Evolutionary conservation across 2,888 invertebrate genomes (phyloP), one percentile per base, ranked within the genome.

Genomic region (Hybos culiciformis): DNA sequence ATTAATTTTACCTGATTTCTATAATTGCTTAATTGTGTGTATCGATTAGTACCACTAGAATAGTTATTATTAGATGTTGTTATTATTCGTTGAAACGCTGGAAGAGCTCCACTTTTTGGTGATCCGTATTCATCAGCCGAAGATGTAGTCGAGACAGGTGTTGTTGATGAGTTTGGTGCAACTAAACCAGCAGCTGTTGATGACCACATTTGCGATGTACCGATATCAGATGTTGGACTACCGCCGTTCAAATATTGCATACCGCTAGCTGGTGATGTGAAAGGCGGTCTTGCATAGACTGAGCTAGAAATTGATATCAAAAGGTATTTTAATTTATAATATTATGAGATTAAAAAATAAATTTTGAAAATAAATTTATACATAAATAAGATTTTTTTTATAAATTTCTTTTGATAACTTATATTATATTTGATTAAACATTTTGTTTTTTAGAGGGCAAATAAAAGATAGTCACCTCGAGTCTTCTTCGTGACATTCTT

Each of bases 21-120:
- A 50, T 63, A 66, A 54, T 57, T 63, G 45, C 54, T 45, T 47
- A 64, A 48, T 23, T 62, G 51, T 51, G 60, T 58, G 47, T 62
- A 66, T 46, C 56, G 58, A 45, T 53, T 55, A 53, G 39, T n/a
- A 15, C 46, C 23, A 21, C 14, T 19, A 21, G 29, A n/a, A 9
- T 44, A 29, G n/a, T 14, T n/a, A 36, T 21, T 14, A 21, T 14
- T 21, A 21, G 14, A 8, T 20, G 19, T 46, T 3, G 57, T 48
- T 12, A 58, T 54, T 43, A 66, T 56, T 37, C 62, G 54, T 48
- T 65, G 62, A 45, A 67, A 67, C 47, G 54, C 63, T 8, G 67
- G 67, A 46, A 67, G 46, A 7, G 59, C 53, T 43, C 56, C 58
- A n/a, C 55, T 53, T 32, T 57, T 60, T 42, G 61, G 57, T 46